These are phyloP conservation scores for Condylura cristata DNA, from an alignment of 2,113 vertebrate species.

Conservation along the genomic window DNA sequence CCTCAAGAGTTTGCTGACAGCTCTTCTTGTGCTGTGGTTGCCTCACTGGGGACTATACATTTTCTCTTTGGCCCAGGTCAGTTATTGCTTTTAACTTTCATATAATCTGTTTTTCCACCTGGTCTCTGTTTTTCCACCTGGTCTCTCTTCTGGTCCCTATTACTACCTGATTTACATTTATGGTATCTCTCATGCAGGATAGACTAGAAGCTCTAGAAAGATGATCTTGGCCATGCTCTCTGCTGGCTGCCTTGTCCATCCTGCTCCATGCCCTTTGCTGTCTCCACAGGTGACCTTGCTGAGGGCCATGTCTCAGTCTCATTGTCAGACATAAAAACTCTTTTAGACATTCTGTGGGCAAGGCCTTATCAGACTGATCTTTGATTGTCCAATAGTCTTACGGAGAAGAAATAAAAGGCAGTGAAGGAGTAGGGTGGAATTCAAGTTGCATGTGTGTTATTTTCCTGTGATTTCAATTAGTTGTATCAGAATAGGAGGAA, in stretches of 20 bases:
- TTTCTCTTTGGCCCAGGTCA: constrained; percentile 94
- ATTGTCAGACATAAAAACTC: not conserved
- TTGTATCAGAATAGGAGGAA: constrained; percentile 62
- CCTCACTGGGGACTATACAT: constrained; percentile 94
- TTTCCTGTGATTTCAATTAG: constrained; percentile 48
- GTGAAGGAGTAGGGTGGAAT: not conserved
- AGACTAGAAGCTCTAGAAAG: not conserved
- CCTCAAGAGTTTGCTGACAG: constrained; percentile 91
- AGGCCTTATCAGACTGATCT: not conserved
- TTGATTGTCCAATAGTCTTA: not conserved
- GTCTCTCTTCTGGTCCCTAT: not conserved
- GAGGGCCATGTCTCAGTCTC: not conserved
- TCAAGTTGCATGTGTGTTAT: constrained; percentile 4
- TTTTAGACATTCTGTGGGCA: not conserved
- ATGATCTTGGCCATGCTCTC: not conserved
- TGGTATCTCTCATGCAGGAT: not conserved
- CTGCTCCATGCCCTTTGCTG: not conserved
- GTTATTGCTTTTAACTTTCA: not conserved
- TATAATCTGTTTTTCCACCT: not conserved
- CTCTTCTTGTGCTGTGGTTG: constrained; percentile 89
- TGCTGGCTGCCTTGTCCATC: not conserved
- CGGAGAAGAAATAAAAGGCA: not conserved
- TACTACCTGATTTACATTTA: not conserved
- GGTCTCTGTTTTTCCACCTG: not conserved
- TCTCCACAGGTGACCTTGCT: not conserved